These are phyloP conservation scores for Pteronotus mesoamericanus DNA, from an alignment of 2,797 vertebrate genomes.

Conservation along the genomic window DNA sequence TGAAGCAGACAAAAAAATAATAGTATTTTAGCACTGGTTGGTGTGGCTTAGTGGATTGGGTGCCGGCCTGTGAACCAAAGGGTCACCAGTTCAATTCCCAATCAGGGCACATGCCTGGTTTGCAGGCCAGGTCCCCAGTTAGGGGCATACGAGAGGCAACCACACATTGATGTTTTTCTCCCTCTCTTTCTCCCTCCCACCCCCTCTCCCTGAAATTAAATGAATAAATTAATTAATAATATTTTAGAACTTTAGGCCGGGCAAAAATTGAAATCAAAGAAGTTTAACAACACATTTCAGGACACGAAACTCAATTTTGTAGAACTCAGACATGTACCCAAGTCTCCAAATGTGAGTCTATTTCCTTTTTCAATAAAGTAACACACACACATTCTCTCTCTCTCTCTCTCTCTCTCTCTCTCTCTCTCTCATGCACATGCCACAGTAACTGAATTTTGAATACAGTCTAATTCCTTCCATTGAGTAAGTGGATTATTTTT, in stretches of 20 bases:
- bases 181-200: no score
- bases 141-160: no score
- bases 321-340: neutral
- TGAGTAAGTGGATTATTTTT: neutral
- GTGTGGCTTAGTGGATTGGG: no score
- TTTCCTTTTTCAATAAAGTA: neutral
- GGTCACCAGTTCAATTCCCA: no score
- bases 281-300: neutral
- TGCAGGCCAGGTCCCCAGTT: no score
- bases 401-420: no score
- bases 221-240: neutral
- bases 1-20: neutral
- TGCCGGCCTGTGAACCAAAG: no score
- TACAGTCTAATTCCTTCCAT: neutral
- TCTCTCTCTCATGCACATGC: fast-evolving
- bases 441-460: neutral
- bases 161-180: no score
- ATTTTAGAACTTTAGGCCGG: neutral
- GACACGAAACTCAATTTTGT: neutral
- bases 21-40: neutral
- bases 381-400: neutral
- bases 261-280: neutral
- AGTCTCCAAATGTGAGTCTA: neutral
- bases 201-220: no score
- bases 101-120: no score